A percentile compares a stretch with the other conserved stretches of the same genome.
Conservation (phyloP, 2,113 vertebrate genomes). For the Myrmecobius fasciatus region DNA sequence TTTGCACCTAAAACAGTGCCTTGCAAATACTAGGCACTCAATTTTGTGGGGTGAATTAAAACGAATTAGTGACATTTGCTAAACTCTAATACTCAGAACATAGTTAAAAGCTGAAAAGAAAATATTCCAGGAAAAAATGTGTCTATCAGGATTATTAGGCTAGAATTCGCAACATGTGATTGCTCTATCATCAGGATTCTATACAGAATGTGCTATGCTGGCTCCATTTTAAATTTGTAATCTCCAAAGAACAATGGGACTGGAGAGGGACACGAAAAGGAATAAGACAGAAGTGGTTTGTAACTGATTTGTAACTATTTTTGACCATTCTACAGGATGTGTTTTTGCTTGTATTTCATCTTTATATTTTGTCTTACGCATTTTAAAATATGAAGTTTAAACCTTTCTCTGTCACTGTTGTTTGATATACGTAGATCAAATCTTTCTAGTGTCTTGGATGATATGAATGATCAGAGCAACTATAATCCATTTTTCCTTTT, state of each 20-base stretch:
- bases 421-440: not conserved
- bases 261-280: not conserved
- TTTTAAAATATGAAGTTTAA: not conserved
- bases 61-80: constrained; percentile 34
- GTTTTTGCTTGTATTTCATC: not conserved
- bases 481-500: not conserved
- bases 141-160: constrained; percentile 22
- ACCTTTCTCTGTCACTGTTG: not conserved
- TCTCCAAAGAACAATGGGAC: not conserved
- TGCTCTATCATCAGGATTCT: not conserved
- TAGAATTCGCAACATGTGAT: constrained; percentile 13
- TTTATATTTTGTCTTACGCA: not conserved
- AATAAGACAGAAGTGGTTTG: not conserved
- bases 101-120: constrained; percentile 49
- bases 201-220: not conserved
- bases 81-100: constrained; percentile 65
- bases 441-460: not conserved
- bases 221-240: constrained; percentile 10
- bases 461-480: not conserved
- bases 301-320: not conserved
- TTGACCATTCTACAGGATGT: not conserved
- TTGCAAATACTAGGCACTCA: not conserved
- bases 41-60: not conserved
- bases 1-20: not conserved
- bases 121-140: constrained; percentile 4